Evolutionary conservation across 2,113 vertebrate genomes (phyloP).

Genomic region (Sprattus sprattus): DNA sequence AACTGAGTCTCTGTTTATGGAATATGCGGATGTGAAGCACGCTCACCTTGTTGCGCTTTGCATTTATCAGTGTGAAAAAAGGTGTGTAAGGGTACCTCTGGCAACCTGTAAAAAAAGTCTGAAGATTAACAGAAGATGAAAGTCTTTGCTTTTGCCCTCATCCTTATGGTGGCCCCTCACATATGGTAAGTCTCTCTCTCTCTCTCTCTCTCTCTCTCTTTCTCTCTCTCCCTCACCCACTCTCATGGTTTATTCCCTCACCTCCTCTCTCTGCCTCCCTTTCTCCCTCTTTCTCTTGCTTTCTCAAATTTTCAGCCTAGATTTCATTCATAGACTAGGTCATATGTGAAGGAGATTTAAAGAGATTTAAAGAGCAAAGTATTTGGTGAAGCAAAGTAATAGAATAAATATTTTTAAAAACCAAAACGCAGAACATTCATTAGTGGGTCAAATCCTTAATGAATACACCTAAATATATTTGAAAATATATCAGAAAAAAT

Average conservation of each 20-base stretch:
- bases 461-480: no score
- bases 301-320: neutral
- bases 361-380: neutral
- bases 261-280: no score
- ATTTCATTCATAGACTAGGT: neutral
- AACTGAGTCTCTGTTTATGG: no score
- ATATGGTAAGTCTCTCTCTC: slow-evolving; percentile 16
- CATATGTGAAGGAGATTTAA: no score
- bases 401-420: neutral
- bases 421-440: neutral
- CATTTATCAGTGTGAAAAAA: slow-evolving; percentile 1
- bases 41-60: neutral
- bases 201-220: neutral
- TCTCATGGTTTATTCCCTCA: no score
- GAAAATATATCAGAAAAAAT: no score
- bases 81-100: neutral
- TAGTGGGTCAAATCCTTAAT: no score
- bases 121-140: slow-evolving; percentile 30
- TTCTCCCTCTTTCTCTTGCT: neutral
- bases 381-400: no score
- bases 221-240: neutral
- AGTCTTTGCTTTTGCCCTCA: slow-evolving; percentile 37
- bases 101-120: neutral
- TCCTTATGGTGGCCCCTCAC: slow-evolving; percentile 41
- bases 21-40: neutral